Evolutionary conservation across 2,113 vertebrate genomes (phyloP), one percentile per base, ranked within the genome.

Genomic region (Macquaria australasica): DNA sequence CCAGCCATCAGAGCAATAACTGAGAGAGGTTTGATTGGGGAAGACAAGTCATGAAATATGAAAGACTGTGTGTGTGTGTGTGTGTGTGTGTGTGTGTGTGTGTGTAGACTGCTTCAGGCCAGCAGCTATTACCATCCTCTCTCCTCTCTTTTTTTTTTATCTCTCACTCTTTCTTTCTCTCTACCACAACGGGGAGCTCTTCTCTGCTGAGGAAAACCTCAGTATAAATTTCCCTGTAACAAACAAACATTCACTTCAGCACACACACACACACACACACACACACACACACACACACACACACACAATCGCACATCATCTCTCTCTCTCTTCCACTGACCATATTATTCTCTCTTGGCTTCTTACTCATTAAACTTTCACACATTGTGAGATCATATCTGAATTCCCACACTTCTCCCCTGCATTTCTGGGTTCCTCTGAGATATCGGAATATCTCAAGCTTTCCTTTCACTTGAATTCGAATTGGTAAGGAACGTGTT

Each of bases 321-420:
- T 21, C 6, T 53, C 8, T 51, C 39, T 62, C 20, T 79, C 58
- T 60, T 48, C 34, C 62, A 45, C 68, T 78, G 50, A 63, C 25
- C 69, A n/a, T 15, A 25, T 18, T 58, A 70, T 71, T 82, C 62
- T 75, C 31, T 59, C 28, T 58, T 43, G 20, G 28, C 28, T 77
- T 71, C 60, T n/a, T 68, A 15, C 50, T 86, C 73, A 88, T 89
- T 76, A 88, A 89, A 84, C 62, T 82, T 83, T 79, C 74, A 87
- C 21, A 80, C 15, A 51, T 16, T 31, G 59, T 87, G 34, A 39
- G 14, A 64, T 64, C 60, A 75, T 68, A 73, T 69, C 79, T 87
- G 77, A 78, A 63, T 70, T 64, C 62, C 69, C 55, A 7, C 50
- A 66, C 37, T 5, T 68, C n/a, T 67, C 25, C 25, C 18, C 43